Evolutionary conservation across 2,797 vertebrate species (phyloP).

Genomic region (Thripadectes ignobilis): DNA sequence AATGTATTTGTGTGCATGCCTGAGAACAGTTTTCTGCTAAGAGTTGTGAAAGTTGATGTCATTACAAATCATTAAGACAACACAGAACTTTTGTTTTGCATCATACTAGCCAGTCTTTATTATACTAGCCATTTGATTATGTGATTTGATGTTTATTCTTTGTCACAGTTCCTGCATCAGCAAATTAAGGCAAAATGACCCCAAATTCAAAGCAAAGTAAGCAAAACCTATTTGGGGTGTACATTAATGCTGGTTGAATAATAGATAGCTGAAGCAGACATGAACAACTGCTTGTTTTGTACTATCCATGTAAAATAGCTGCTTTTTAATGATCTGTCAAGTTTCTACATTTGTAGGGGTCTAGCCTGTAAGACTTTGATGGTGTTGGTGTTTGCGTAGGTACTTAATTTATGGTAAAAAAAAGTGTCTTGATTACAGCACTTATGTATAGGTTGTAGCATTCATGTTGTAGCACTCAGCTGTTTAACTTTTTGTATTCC

Average conservation of each 20-base stretch:
- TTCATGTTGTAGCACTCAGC: background rate
- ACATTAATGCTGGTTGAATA: background rate
- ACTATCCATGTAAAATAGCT: slow-evolving; percentile 6
- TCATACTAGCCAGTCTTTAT: background rate
- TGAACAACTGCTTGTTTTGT: background rate
- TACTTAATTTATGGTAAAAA: background rate
- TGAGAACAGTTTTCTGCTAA: background rate
- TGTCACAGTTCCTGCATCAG: background rate
- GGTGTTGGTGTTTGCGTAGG: background rate
- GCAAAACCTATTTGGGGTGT: background rate
- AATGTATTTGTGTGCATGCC: background rate
- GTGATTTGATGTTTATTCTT: background rate
- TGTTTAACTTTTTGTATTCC: background rate
- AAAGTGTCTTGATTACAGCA: background rate
- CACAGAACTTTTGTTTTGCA: background rate
- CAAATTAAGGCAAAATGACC: background rate
- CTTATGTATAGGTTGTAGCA: background rate
- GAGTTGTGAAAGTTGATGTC: background rate
- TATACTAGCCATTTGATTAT: background rate
- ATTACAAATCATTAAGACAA: background rate
- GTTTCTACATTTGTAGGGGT: background rate
- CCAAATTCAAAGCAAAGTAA: slow-evolving; percentile 43
- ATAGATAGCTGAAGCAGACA: background rate
- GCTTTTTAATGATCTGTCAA: background rate
- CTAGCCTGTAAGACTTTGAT: background rate